These are phyloP conservation scores for Falco novaeseelandiae DNA, from an alignment of 2,797 vertebrate genomes.

Conservation along the genomic window DNA sequence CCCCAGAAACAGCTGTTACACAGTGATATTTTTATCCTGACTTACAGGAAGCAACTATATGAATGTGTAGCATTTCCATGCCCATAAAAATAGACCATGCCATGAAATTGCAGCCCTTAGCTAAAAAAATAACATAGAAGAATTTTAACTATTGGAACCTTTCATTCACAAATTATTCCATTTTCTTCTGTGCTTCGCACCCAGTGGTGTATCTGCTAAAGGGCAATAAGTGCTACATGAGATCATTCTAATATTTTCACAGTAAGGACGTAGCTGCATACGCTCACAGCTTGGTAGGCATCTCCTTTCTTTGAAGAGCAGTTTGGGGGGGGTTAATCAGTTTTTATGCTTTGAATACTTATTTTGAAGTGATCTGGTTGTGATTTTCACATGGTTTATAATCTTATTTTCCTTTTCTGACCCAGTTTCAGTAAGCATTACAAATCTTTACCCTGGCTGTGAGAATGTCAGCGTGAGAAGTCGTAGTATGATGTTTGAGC, in stretches of 20 bases:
- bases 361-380: background rate
- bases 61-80: background rate
- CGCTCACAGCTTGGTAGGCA: background rate
- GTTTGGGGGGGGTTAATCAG: background rate
- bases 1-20: background rate
- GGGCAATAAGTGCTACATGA: background rate
- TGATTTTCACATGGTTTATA: constrained; percentile 44
- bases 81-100: background rate
- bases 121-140: background rate
- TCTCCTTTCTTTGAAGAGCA: background rate
- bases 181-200: background rate
- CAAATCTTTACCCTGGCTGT: constrained; percentile 94
- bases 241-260: background rate
- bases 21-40: background rate
- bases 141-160: background rate
- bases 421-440: constrained; percentile 94
- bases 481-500: constrained; percentile 99
- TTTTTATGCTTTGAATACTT: background rate
- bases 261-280: background rate
- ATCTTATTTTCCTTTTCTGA: constrained; percentile 31
- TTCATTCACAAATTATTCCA: background rate
- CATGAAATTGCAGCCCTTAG: background rate
- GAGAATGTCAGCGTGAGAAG: constrained; percentile 97
- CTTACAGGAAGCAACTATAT: background rate
- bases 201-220: rapidly evolving